These are phyloP conservation scores for Aplodontia rufa DNA, from an alignment of 2,113 vertebrate genomes.

Conservation along the genomic window DNA sequence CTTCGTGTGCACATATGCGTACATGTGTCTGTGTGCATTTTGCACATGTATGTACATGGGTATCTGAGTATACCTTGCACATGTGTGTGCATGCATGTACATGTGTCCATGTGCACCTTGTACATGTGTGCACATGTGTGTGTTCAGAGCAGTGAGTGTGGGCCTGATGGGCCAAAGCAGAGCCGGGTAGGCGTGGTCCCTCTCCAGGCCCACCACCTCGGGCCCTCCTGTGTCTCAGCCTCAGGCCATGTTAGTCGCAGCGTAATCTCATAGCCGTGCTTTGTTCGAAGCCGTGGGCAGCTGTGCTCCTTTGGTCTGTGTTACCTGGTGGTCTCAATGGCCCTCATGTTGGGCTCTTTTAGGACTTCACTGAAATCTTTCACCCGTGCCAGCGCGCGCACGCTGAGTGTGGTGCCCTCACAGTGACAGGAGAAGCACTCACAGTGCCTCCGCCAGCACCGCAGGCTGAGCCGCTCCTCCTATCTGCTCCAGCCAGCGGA, in stretches of 20 bases:
- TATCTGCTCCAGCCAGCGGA: no score
- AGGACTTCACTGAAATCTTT: no score
- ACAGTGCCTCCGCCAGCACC: neutral
- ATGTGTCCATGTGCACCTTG: no score
- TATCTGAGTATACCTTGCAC: neutral
- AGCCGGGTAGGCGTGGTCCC: no score
- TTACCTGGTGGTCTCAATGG: neutral
- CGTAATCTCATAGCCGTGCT: no score
- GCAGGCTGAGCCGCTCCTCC: no score
- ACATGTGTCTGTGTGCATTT: no score
- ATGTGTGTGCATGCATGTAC: neutral
- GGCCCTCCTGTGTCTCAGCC: neutral
- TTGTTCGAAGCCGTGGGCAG: no score
- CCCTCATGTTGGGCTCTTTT: neutral
- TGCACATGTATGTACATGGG: no score
- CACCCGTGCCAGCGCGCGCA: neutral
- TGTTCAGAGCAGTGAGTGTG: accelerated
- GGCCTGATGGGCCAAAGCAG: neutral
- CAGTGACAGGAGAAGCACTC: no score
- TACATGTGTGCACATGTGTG: neutral
- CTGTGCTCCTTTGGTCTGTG: neutral
- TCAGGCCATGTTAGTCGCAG: neutral
- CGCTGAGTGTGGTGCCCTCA: neutral
- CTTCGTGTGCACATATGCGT: neutral
- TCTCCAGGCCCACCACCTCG: no score